Base-by-base conservation (phyloP, 2,888 invertebrate genomes). In the Spisula solida region DNA sequence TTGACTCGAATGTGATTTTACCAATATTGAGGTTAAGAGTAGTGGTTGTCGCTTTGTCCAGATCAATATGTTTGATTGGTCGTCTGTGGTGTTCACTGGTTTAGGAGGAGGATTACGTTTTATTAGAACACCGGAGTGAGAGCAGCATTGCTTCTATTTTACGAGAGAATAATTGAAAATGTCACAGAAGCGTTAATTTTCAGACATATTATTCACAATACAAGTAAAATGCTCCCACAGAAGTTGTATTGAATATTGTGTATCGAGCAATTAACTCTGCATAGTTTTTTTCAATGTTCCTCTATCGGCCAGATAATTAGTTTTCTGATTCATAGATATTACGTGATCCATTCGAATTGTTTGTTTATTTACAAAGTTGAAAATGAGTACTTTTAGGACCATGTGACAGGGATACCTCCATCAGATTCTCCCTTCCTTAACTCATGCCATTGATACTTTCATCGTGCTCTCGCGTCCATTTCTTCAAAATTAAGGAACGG, bases 1-100 rank as follows among this genome's bases (percentile, higher is more conserved):
- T 66, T 47, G 47, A 70, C 81, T 56, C 34, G 12, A 51, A 47
- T 80, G 41, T 47, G 82, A 47, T 82, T 82, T 82, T 82, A 41
- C 70, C 70, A 47, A 70, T 82, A 82, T 47, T 47, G 41, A 16
- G 34, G 34, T 82, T 41, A 34, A 31, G 31, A 34, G 34, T 34
- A 82, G n/a, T 82, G 82, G 4, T 41, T 31, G 25, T 60, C 60
- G 60, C 1, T 60, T 20, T 60, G 81, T 51, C 31, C 29, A 29
- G 55, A 51, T 81, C 81, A 51, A 81, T 81, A 81, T 0, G 10
- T 25, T 66, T 66, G 60, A 66, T 66, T 25, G 60, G 60, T 66
- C n/a, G n/a, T n/a, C 60, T 66, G 6, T 66, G 10, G 20, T 66
- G 60, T 25, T 25, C 25, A 25, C 60, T 0, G n/a, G 60, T 10